Percentiles rank a stretch among this genome's conserved stretches.
Evolutionary conservation across 2,113 vertebrate species (phyloP).

Genomic region (Lonchura striata): DNA sequence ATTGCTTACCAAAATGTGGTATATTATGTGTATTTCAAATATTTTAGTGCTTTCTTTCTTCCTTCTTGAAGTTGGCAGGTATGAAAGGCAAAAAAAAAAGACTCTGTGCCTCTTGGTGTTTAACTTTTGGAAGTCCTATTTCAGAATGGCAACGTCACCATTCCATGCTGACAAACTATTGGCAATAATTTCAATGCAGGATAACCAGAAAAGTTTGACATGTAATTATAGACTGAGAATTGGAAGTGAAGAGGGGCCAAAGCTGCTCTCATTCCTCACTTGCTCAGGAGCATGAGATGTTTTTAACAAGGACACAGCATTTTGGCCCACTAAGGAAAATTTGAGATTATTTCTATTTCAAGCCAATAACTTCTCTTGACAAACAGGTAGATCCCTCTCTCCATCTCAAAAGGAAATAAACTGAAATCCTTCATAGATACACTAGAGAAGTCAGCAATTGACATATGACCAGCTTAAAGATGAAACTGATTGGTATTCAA

Average conservation of each 20-base stretch:
- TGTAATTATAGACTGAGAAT: rapidly evolving
- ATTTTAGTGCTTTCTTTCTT: background rate
- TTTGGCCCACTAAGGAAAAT: background rate
- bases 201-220: background rate
- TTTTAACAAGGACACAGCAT: background rate
- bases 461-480: background rate
- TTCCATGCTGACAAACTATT: background rate
- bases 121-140: background rate
- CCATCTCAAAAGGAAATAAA: background rate
- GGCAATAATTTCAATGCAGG: background rate
- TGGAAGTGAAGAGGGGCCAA: background rate
- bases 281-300: background rate
- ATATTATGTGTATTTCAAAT: rapidly evolving
- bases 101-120: background rate
- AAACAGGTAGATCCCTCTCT: background rate
- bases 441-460: background rate
- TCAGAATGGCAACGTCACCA: background rate
- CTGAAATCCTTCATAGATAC: background rate
- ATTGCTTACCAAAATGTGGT: background rate
- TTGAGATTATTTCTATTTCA: background rate
- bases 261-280: background rate
- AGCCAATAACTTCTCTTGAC: background rate
- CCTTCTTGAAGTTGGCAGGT: background rate
- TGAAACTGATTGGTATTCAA: background rate
- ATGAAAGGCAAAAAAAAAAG: background rate